These are phyloP conservation scores for Forbesichthys papilliferus DNA, from an alignment of 2,113 vertebrate genomes.

Conservation along the genomic window DNA sequence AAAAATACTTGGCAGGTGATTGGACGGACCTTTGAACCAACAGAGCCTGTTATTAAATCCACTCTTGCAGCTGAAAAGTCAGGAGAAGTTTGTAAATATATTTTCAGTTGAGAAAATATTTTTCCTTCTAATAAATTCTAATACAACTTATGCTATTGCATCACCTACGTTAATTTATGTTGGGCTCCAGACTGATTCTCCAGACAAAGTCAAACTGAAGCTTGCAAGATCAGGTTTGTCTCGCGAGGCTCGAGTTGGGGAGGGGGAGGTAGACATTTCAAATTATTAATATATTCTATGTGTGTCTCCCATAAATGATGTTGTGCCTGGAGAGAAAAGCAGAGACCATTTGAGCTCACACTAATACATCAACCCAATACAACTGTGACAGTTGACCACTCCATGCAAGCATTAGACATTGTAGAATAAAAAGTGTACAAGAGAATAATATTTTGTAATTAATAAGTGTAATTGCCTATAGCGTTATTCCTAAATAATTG, in stretches of 20 bases:
- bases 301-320: constrained; percentile 85
- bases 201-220: too few species aligned
- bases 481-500: neutral
- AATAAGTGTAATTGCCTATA: constrained; percentile 2
- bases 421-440: constrained; percentile 82
- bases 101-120: too few species aligned
- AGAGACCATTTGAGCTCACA: constrained; percentile 86
- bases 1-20: too few species aligned
- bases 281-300: constrained; percentile 88
- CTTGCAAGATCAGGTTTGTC: too few species aligned
- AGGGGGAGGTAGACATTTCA: neutral
- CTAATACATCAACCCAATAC: constrained; percentile 83
- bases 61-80: too few species aligned
- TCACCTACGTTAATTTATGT: too few species aligned
- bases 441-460: constrained; percentile 14
- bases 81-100: too few species aligned
- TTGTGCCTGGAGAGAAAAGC: constrained; percentile 78
- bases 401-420: constrained; percentile 86
- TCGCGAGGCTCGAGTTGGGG: neutral
- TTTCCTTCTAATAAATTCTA: too few species aligned
- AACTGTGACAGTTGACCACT: constrained; percentile 88
- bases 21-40: too few species aligned
- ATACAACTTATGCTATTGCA: too few species aligned
- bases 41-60: too few species aligned
- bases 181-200: too few species aligned